Evolutionary conservation across 2,797 vertebrate species (phyloP), one percentile per base, ranked within the genome.

Genomic region (Semaprochilodus insignis): DNA sequence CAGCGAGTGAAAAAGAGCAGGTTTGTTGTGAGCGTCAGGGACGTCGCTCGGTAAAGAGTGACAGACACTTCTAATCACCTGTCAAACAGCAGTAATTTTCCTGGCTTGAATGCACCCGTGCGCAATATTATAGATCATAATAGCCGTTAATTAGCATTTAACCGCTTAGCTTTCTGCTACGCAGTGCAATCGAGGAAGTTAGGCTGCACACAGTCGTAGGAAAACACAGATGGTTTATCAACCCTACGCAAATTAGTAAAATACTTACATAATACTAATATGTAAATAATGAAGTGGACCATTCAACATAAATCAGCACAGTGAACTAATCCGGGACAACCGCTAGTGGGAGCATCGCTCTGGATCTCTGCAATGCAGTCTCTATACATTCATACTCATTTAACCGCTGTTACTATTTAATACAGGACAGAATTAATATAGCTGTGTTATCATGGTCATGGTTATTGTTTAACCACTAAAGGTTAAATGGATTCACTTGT

Each of bases 121-220:
- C 78, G 81, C 65, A 77, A 77, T 77, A 82, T 77, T 72, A 82
- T 25, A 62, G 71, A 78, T 72, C 81, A 83, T 78, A 83, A 83
- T 21, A 78, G 60, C 72, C 74, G 63, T 74, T 74, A 83, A 83
- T 67, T 75, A 65, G 77, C 63, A 54, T 83, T 83, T 62, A 80
- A 63, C 72, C 82, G 67, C 60, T 80, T 80, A 74, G 71, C 77
- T 79, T 79, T 15, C 63, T 57, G 60, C 82, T 62, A 75, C 40
- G 71, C 62, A 6, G 57, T 60, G 82, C 77, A 83, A 67, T 55
- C 74, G 51, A 70, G 71, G 62, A 60, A 52, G 60, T 51, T 51
- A 14, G 6, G 40, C 54, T 17, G 27, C 40, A 27, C 40, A 40
- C 16, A 51, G 27, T 65, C 70, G 69, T 63, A 69, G 54, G 63